Conservation (phyloP, 2,888 invertebrate genomes). For the Drosophila quinaria region DNA sequence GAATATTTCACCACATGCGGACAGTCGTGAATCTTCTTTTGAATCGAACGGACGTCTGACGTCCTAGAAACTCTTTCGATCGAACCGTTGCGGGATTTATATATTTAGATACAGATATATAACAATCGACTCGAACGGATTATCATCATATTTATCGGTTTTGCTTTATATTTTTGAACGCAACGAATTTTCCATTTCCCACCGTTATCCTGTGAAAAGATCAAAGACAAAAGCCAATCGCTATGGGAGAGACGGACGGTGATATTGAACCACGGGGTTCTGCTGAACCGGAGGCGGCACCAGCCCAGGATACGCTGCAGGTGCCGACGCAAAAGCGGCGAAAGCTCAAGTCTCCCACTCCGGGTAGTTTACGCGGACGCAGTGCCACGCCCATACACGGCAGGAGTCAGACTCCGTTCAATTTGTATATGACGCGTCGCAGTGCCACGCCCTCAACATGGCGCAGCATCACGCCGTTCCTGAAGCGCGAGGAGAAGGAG, state of each 20-base stretch:
- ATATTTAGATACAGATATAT: constrained; percentile 48
- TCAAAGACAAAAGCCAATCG: constrained; percentile 57
- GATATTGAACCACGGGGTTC: constrained; percentile 82
- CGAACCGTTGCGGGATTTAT: constrained; percentile 75
- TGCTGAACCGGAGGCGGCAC: constrained; percentile 82
- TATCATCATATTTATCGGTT: constrained; percentile 65
- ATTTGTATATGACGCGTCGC: constrained; percentile 83
- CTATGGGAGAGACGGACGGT: constrained; percentile 85
- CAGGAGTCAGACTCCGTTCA: constrained; percentile 85
- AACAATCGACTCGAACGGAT: constrained; percentile 73
- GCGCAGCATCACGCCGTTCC: constrained; percentile 86
- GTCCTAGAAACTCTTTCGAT: constrained; percentile 70
- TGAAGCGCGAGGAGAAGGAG: constrained; percentile 85
- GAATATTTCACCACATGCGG: constrained; percentile 70
- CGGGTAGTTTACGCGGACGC: constrained; percentile 84
- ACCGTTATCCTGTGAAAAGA: constrained; percentile 74
- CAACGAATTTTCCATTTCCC: constrained; percentile 62
- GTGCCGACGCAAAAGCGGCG: constrained; percentile 84
- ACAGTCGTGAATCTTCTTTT: constrained; percentile 85
- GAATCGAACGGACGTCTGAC: constrained; percentile 85
- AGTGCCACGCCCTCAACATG: constrained; percentile 86
- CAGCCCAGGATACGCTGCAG: constrained; percentile 83
- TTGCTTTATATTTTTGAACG: constrained; percentile 34
- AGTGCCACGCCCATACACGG: constrained; percentile 85
- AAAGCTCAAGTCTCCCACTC: constrained; percentile 85